A percentile compares a stretch with the other conserved stretches of the same genome.
phyloP scores from a whole-genome alignment of 2,888 invertebrate genomes.

The Perizoma flavofasciatum region DNA sequence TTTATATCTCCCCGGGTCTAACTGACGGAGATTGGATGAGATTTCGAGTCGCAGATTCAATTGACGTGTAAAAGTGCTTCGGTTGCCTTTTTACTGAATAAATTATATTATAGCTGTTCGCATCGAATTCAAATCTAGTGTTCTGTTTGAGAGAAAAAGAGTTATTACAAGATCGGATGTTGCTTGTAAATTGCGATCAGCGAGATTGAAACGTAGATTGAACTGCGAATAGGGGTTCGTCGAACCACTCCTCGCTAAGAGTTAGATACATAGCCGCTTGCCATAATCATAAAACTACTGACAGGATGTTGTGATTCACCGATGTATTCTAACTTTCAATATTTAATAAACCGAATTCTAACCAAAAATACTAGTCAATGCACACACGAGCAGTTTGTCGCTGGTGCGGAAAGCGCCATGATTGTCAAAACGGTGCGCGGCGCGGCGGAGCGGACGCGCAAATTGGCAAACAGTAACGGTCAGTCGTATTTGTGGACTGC shows the following conservation, averaged over 20 bases:
- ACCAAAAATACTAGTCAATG: neutral
- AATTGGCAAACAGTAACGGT: conserved; percentile 22
- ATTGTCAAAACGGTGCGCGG: conserved; percentile 15
- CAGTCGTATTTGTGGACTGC: conserved; percentile 26
- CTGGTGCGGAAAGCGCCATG: conserved; percentile 13
- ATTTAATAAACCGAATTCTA: too few relatives aligned
- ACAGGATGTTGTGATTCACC: too few relatives aligned
- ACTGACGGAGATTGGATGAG: conserved; percentile 35
- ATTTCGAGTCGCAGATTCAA: conserved; percentile 34
- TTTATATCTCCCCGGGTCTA: conserved; percentile 33
- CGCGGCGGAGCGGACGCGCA: conserved; percentile 5
- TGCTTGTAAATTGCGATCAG: conserved; percentile 1
- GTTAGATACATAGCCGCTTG: too few relatives aligned
- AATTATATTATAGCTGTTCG: conserved; percentile 35
- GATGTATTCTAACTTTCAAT: too few relatives aligned
- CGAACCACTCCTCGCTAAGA: too few relatives aligned
- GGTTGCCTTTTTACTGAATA: conserved; percentile 36
- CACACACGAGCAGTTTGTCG: neutral
- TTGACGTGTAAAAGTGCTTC: conserved; percentile 39
- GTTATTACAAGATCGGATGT: conserved; percentile 1
- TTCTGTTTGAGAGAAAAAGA: neutral
- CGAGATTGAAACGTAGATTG: neutral
- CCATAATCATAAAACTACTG: too few relatives aligned
- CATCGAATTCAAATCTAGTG: conserved; percentile 23
- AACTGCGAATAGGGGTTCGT: neutral